Evolutionary conservation across 2,797 vertebrate genomes (phyloP).

Genomic region (Epinephelus malabaricus): DNA sequence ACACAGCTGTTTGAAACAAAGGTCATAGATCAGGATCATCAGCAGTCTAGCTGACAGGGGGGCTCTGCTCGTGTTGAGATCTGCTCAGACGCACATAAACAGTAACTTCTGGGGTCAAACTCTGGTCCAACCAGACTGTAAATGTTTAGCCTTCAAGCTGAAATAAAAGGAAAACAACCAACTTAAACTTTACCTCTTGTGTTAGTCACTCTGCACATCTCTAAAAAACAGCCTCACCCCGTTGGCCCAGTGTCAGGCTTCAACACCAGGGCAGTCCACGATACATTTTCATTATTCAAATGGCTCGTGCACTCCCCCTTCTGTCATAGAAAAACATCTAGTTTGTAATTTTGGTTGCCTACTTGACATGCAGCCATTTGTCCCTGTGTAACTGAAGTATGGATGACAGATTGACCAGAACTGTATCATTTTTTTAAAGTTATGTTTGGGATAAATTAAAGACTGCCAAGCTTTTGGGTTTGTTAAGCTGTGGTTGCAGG

Average conservation of each 20-base stretch:
- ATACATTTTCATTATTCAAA: conserved; percentile 49
- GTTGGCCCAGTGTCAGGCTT: conserved; percentile 47
- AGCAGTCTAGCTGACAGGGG: neutral
- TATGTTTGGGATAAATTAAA: conserved; percentile 66
- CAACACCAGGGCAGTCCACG: neutral
- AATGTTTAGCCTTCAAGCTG: conserved; percentile 6
- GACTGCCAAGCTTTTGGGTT: conserved; percentile 48
- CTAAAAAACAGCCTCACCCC: conserved; percentile 48
- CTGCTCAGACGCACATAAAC: conserved; percentile 9
- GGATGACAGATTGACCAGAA: conserved; percentile 44
- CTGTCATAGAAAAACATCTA: conserved; percentile 61
- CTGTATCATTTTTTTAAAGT: conserved; percentile 33
- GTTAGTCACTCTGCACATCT: conserved; percentile 18
- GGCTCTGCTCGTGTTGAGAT: conserved; percentile 16
- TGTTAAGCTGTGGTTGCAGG: conserved; percentile 56
- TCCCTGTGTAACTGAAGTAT: conserved; percentile 35
- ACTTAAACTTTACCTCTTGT: neutral
- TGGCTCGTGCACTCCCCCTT: conserved; percentile 34
- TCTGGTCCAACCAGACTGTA: conserved; percentile 1
- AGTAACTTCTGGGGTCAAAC: neutral
- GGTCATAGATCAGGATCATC: conserved; percentile 38
- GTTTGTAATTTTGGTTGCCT: conserved; percentile 80
- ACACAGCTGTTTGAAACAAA: conserved; percentile 13
- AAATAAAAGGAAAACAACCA: conserved; percentile 12
- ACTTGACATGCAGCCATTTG: conserved; percentile 71